Conservation (phyloP, 2,113 vertebrate genomes). For the Ophthalmolycus amberensis region DNA sequence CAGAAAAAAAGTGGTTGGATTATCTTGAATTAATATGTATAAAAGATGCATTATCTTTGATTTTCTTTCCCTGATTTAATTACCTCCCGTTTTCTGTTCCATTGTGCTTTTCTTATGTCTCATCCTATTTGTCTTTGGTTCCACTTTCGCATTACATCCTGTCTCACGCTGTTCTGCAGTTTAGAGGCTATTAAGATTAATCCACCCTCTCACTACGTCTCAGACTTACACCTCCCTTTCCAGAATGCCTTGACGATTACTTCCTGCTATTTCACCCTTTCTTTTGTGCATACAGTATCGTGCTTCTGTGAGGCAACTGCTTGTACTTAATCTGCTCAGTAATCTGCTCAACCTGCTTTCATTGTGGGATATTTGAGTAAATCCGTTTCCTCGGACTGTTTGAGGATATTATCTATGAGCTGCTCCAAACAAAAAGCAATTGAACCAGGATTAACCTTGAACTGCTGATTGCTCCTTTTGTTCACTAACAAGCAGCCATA, state of each 20-base stretch:
- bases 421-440: conserved; percentile 24
- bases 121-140: conserved; percentile 8
- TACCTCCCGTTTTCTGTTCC: background rate
- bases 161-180: conserved; percentile 36
- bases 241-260: conserved; percentile 9
- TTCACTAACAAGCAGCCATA: background rate
- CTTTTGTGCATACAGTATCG: background rate
- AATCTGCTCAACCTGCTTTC: conserved; percentile 39
- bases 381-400: conserved; percentile 27
- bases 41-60: background rate
- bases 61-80: background rate
- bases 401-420: conserved; percentile 13
- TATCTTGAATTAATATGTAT: background rate
- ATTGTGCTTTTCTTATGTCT: background rate
- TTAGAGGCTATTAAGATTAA: conserved; percentile 35
- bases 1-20: background rate
- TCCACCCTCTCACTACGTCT: conserved; percentile 7
- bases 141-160: conserved; percentile 49
- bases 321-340: conserved; percentile 49
- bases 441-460: conserved; percentile 31
- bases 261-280: conserved; percentile 29
- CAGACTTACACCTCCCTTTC: conserved; percentile 3
- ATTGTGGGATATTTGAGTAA: conserved; percentile 28
- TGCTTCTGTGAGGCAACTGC: background rate
- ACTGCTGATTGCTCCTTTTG: background rate